A percentile compares a stretch with the other conserved stretches of the same genome.
Conservation (phyloP, 2,888 invertebrate species). For the Chloroclysta siterata region DNA sequence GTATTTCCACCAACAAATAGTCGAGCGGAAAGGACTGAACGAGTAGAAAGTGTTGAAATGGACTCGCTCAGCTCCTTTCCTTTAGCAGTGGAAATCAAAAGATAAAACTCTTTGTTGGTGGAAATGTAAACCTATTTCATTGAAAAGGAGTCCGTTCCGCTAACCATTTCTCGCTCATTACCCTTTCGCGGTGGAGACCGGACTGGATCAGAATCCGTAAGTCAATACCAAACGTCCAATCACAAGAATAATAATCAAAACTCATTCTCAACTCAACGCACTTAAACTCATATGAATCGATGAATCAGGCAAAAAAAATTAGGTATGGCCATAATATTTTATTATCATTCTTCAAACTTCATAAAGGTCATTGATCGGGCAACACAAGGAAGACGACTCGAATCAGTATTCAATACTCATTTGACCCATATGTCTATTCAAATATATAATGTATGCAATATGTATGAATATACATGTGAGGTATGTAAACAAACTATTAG, state of each 20-base stretch:
- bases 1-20: no score
- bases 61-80: no score
- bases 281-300: neutral
- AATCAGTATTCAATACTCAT: slow-evolving; percentile 2
- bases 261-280: neutral
- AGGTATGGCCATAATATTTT: no score
- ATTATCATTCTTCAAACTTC: neutral
- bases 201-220: no score
- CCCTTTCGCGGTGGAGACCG: no score
- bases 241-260: neutral
- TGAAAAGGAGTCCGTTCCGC: no score
- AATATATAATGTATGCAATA: neutral
- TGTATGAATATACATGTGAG: slow-evolving; percentile 17
- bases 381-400: neutral
- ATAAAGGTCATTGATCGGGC: slow-evolving; percentile 5
- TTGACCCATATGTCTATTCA: slow-evolving; percentile 9
- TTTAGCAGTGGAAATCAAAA: no score
- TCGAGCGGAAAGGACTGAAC: no score
- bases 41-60: no score
- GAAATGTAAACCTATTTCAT: no score
- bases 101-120: no score
- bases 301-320: neutral
- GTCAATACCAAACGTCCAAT: neutral
- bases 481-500: slow-evolving; percentile 11
- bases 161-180: no score